A percentile compares a stretch with the other conserved stretches of the same genome.
These are phyloP conservation scores for Myiopsitta monachus DNA, from an alignment of 2,113 vertebrate species.

Conservation along the genomic window DNA sequence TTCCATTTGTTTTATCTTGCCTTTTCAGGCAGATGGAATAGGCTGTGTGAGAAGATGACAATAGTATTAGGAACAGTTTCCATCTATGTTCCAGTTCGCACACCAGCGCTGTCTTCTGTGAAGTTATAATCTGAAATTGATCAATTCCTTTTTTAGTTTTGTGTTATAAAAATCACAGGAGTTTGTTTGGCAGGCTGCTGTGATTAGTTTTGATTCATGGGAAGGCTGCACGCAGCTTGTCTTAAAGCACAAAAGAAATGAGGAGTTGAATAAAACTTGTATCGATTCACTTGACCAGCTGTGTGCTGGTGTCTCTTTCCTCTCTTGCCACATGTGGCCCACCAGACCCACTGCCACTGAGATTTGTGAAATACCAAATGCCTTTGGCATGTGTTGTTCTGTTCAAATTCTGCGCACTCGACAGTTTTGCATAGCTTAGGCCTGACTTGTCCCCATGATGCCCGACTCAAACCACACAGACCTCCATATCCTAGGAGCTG, in stretches of 20 bases:
- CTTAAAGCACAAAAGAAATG: not conserved
- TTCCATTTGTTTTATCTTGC: not conserved
- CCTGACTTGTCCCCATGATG: not conserved
- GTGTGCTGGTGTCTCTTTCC: fast-evolving
- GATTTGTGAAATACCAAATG: not conserved
- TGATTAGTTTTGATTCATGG: not conserved
- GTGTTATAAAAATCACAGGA: not conserved
- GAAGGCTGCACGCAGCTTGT: not conserved
- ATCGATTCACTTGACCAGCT: not conserved
- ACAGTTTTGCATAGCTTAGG: not conserved
- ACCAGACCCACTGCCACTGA: fast-evolving
- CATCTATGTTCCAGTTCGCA: not conserved
- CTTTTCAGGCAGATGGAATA: not conserved
- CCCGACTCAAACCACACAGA: not conserved
- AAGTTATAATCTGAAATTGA: not conserved
- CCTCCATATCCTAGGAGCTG: not conserved
- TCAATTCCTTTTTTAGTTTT: not conserved
- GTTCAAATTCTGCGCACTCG: not conserved
- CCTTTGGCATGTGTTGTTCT: not conserved
- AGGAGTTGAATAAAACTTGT: not conserved
- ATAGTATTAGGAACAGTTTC: not conserved
- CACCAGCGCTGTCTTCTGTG: not conserved
- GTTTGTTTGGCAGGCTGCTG: not conserved
- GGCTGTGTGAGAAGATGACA: not conserved
- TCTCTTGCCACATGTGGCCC: not conserved